These are phyloP conservation scores for Peromyscus eremicus DNA, from an alignment of 2,797 vertebrate genomes.

Conservation along the genomic window DNA sequence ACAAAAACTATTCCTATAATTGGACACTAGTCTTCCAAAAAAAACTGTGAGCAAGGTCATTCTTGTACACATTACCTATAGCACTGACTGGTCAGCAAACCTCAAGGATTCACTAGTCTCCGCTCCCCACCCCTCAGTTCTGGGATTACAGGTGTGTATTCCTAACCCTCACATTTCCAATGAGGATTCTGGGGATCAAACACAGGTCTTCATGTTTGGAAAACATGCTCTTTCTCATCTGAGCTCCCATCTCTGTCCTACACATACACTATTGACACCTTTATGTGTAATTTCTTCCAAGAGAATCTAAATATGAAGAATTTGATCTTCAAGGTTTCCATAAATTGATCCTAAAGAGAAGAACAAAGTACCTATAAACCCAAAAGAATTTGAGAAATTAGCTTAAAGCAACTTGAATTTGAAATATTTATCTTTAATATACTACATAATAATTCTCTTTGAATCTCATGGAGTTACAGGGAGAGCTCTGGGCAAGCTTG, in stretches of 20 bases:
- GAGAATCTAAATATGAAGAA: conserved; percentile 4
- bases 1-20: not conserved
- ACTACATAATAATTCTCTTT: conserved; percentile 14
- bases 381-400: not conserved
- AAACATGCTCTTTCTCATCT: not conserved
- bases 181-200: not conserved
- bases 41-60: not conserved
- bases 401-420: not conserved
- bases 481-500: not conserved
- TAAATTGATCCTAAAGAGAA: conserved; percentile 34
- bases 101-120: too few relatives aligned
- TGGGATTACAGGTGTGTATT: not conserved
- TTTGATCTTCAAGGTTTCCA: not conserved
- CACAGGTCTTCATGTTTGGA: not conserved
- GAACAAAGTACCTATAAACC: not conserved
- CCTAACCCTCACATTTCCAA: not conserved
- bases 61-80: not conserved
- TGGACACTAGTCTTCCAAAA: not conserved
- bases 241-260: not conserved
- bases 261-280: not conserved
- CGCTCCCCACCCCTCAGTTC: not conserved
- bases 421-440: not conserved
- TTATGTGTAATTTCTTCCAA: not conserved
- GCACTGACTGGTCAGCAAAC: not conserved
- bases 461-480: not conserved